Conservation (phyloP, 2,113 vertebrate genomes). For the Balaeniceps rex region DNA sequence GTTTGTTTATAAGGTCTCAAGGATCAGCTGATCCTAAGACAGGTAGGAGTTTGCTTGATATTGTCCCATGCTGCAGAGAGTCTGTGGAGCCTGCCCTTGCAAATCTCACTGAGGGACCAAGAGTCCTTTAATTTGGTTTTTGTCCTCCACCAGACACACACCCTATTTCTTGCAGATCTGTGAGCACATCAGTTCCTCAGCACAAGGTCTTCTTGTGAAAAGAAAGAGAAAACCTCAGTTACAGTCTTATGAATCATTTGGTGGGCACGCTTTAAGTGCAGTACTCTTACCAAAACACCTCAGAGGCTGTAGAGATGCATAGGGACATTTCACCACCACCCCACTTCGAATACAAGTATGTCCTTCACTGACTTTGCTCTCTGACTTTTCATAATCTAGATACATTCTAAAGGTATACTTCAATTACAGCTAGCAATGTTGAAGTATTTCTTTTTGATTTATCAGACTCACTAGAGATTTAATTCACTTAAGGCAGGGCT, state of each 20-base stretch:
- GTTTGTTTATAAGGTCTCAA: background rate
- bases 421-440: background rate
- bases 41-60: background rate
- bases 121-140: background rate
- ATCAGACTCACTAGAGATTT: background rate
- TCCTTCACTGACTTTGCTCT: background rate
- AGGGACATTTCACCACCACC: background rate
- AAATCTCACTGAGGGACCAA: background rate
- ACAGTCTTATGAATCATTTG: background rate
- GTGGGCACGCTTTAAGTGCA: background rate
- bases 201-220: background rate
- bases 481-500: background rate
- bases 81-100: background rate
- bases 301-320: background rate
- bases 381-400: background rate
- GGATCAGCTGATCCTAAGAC: background rate
- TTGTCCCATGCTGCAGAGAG: background rate
- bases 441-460: background rate
- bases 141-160: background rate
- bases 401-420: background rate
- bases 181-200: background rate
- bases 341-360: background rate
- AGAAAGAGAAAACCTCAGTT: background rate
- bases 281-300: background rate
- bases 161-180: background rate